These are phyloP conservation scores for Ovibos moschatus DNA, from an alignment of 2,113 vertebrate genomes.

Conservation along the genomic window DNA sequence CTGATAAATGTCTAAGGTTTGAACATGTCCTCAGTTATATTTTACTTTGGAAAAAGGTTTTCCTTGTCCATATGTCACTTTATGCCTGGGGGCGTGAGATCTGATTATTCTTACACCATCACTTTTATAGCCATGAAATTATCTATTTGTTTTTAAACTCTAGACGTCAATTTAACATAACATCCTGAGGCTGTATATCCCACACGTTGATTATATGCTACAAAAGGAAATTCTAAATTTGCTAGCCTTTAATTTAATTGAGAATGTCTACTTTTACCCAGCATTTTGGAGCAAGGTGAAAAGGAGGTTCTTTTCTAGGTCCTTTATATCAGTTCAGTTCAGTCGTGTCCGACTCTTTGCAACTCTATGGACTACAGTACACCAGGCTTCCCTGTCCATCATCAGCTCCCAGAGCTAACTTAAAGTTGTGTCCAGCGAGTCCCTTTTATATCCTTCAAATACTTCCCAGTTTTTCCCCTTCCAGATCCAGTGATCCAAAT, in stretches of 20 bases:
- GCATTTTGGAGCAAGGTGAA: constrained; percentile 61
- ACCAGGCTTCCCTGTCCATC: background rate
- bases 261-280: constrained; percentile 23
- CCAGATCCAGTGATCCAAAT: background rate
- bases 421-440: background rate
- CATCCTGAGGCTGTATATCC: background rate
- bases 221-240: constrained; percentile 52
- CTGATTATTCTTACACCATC: background rate
- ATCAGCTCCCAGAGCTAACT: background rate
- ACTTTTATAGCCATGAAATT: background rate
- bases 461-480: background rate
- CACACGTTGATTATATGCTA: constrained; percentile 58
- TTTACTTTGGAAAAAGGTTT: background rate
- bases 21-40: background rate
- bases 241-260: constrained; percentile 58
- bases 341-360: background rate
- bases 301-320: background rate
- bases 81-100: background rate
- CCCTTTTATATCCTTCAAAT: constrained; percentile 58
- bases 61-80: background rate
- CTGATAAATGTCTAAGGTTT: background rate
- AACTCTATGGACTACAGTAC: background rate
- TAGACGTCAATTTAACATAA: constrained; percentile 14
- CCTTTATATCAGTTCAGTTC: constrained; percentile 27
- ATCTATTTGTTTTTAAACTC: constrained; percentile 47